Evolutionary conservation across 2,113 vertebrate species (phyloP).

Genomic region (Podocnemis expansa): DNA sequence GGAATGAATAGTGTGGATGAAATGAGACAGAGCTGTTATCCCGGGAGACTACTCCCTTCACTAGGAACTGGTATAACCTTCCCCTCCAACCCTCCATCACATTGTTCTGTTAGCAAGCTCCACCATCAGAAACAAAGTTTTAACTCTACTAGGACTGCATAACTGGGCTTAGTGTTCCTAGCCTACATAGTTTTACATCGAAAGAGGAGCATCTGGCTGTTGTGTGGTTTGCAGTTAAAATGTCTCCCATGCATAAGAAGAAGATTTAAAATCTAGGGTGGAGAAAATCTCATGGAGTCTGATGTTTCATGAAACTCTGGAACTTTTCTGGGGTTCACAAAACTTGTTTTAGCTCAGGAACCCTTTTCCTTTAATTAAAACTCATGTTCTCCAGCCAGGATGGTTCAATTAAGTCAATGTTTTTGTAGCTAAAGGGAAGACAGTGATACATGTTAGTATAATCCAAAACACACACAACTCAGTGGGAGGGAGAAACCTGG

Average conservation of each 20-base stretch:
- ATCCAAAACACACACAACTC: conserved; percentile 28
- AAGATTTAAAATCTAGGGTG: conserved; percentile 24
- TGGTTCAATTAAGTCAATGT: conserved; percentile 22
- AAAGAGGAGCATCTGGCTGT: not conserved
- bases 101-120: not conserved
- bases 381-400: not conserved
- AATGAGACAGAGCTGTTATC: not conserved
- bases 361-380: conserved; percentile 53
- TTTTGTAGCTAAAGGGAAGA: conserved; percentile 6
- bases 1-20: not conserved
- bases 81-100: not conserved
- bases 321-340: conserved; percentile 23
- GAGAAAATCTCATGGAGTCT: conserved; percentile 18
- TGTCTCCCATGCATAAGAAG: not conserved
- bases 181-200: not conserved
- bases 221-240: conserved; percentile 10
- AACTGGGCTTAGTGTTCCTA: not conserved
- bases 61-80: accelerated
- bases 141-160: not conserved
- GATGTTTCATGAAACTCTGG: conserved; percentile 40
- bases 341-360: conserved; percentile 56
- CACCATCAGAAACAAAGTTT: not conserved
- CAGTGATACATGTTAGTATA: not conserved
- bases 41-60: not conserved
- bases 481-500: conserved; percentile 10